Percentiles rank a stretch among this genome's conserved stretches.
Conservation (phyloP, 2,113 vertebrate genomes). For the Fregata magnificens region DNA sequence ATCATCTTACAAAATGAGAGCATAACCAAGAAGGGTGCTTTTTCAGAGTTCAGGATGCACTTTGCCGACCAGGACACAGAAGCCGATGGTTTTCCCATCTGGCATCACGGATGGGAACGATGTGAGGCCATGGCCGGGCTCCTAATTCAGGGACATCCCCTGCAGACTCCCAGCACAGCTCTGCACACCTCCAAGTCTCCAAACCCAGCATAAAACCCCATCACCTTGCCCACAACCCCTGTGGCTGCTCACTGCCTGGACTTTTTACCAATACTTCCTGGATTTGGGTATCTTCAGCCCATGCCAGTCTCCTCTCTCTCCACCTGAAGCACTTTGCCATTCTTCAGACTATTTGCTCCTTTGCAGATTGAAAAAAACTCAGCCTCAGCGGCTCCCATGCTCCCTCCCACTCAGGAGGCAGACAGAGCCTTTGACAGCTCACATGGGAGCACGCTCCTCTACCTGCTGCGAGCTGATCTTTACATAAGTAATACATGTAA, state of each 20-base stretch:
- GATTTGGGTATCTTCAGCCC: neutral
- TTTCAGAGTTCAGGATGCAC: neutral
- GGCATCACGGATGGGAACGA: accelerated
- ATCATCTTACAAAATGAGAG: neutral
- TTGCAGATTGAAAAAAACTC: neutral
- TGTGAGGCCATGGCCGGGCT: neutral
- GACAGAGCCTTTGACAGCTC: conserved; percentile 34
- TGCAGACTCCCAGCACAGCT: neutral
- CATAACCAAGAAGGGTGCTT: neutral
- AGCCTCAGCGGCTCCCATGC: neutral
- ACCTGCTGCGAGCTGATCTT: conserved; percentile 28
- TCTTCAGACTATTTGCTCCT: neutral
- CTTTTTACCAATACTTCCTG: accelerated
- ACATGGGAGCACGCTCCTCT: conserved; percentile 29
- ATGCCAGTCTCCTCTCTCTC: neutral
- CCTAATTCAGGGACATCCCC: neutral
- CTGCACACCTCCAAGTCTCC: neutral
- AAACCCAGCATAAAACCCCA: neutral
- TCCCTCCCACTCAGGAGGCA: conserved; percentile 19
- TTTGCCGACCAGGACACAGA: neutral
- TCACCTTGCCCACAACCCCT: neutral
- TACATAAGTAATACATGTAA: conserved; percentile 11
- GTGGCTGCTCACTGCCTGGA: accelerated
- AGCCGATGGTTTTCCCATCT: neutral
- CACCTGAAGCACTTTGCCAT: neutral